phyloP scores from a whole-genome alignment of 2,113 vertebrate species.

The Pluvialis apricaria region DNA sequence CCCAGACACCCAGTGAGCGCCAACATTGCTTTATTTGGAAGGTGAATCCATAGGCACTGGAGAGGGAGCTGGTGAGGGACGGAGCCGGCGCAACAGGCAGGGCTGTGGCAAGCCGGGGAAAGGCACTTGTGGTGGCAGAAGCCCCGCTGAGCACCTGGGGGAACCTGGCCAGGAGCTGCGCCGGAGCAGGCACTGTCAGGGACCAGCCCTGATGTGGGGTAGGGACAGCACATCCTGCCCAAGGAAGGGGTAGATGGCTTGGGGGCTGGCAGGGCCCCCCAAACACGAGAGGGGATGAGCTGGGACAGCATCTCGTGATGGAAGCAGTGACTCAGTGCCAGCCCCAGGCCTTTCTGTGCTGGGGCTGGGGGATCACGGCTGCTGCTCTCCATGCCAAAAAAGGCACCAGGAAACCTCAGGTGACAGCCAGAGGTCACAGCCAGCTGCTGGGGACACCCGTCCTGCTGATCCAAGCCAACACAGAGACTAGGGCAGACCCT shows the following conservation, averaged over 20 bases:
- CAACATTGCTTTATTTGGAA: slow-evolving; percentile 38
- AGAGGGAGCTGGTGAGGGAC: not conserved
- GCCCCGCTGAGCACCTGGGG: not conserved
- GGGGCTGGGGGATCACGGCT: not conserved
- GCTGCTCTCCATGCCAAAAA: not conserved
- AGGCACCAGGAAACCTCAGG: not conserved
- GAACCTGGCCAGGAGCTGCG: not conserved
- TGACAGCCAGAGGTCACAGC: not conserved
- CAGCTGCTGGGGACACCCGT: not conserved
- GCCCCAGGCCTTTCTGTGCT: not conserved
- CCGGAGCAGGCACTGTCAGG: not conserved
- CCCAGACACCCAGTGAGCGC: not conserved
- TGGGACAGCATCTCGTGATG: not conserved
- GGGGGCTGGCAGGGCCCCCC: not conserved
- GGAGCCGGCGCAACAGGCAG: not conserved
- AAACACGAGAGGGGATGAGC: accelerated
- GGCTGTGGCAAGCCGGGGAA: not conserved
- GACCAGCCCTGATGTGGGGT: slow-evolving; percentile 43
- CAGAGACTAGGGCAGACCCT: not conserved
- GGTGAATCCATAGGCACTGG: not conserved
- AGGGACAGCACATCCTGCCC: not conserved
- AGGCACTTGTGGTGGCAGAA: slow-evolving; percentile 11
- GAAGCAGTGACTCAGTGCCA: not conserved
- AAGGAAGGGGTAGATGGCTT: not conserved
- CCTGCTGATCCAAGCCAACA: accelerated